Evolutionary conservation across 1,140 invertebrate genomes (phyloP), one percentile per base, ranked within the genome.

Genomic region (Stegodyphus mimosarum): DNA sequence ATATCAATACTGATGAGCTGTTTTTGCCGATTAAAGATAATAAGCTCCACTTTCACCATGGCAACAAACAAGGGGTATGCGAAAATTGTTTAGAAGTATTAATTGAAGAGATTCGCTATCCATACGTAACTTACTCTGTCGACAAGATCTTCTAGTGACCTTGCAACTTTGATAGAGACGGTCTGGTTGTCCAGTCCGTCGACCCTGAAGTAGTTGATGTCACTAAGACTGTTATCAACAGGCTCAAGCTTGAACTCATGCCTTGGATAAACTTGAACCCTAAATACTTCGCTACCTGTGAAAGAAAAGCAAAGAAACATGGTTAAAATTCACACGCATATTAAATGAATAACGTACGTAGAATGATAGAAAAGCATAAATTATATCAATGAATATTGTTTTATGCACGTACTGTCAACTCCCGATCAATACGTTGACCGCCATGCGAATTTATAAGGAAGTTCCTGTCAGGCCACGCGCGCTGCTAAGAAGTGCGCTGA

Each of bases 81-180:
- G 33, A 33, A 33, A 33, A 1, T 33, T 33, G 33, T 33, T 33
- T 33, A 33, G 33, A 33, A 33, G 33, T 33, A 1, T 33, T 3
- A 33, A 33, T 33, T 33, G 33, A 33, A 33, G 33, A 33, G 33
- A 33, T 33, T 33, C 33, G 33, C 1, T 18, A 6, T 51, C 9
- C 15, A 18, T 60, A 75, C 5, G 5, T 70, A 70, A 79, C 92
- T 92, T 89, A 95, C 94, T 33, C 93, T 92, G 90, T 96, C 95
- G 0, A 96, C 95, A 15, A 96, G 90, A 73, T 94, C 92, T 87
- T 96, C 95, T 86, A 96, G 89, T 2, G 94, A 94, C 88, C 94
- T 93, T 0, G 94, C 93, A 83, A 96, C 90, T 69, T 94, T 90
- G 49, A 96, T 91, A 4, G 94, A 93, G 75, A 96, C 92, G 50